Evolutionary conservation across 2,113 vertebrate genomes (phyloP), one percentile per base, ranked within the genome.

Genomic region (Lasiurus borealis): DNA sequence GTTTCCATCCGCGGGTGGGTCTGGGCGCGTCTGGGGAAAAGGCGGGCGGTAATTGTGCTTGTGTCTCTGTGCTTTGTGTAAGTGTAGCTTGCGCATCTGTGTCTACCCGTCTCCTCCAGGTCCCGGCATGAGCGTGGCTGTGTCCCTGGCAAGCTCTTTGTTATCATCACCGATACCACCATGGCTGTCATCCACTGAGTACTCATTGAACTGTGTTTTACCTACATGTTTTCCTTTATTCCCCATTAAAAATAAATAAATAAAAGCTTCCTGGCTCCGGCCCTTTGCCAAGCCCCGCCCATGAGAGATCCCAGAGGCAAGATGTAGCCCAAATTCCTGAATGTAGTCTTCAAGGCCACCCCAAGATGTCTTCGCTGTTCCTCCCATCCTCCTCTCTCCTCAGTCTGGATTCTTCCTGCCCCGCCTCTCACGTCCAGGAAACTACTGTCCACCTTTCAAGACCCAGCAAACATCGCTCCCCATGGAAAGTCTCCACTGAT

Each of bases 151-250:
- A 23, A 31, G 18, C 62, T 52, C 66, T 18, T n/a, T 18, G n/a
- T 54, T 19, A 11, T 40, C 5, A 0, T 5, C 10, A 0, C 69
- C 88, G 15, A 0, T 10, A 44, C 6, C 46, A 25, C 54, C 36
- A 34, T 2, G 1, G 34, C 21, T 8, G 1, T 15, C 77, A 19
- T 0, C 69, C 62, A 1, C 15, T 34, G 52, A 59, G 78, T 10
- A 36, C 25, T 34, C 13, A 2, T 36, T 40, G n/a, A 6, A 5
- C 48, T 13, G 57, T 23, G 36, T 27, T 72, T 69, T 36, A 31
- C 34, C 75, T 25, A 27, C 52, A 0, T 19, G 15, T 27, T 34
- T 88, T 81, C n/a, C 15, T 34, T 29, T 16, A 16, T 0, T 72
- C 27, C 13, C 18, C 15, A 29, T 6, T 8, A 27, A 59, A 40